Evolutionary conservation across 1,140 invertebrate genomes (phyloP).

Genomic region (Platyura marginata): DNA sequence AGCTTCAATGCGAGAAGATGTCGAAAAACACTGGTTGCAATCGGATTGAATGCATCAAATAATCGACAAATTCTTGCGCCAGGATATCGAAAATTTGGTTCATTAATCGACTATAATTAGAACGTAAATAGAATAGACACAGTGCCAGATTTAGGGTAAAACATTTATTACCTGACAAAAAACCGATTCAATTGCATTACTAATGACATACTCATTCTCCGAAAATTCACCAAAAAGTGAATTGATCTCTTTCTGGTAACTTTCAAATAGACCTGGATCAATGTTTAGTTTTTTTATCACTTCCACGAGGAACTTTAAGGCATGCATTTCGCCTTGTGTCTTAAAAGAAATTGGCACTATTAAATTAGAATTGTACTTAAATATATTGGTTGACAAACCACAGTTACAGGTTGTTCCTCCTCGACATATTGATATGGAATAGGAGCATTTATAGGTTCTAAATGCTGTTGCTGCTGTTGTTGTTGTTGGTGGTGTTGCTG

Average conservation of each 20-base stretch:
- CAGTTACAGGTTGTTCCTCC: slow-evolving; percentile 19
- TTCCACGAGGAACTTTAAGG: slow-evolving; percentile 1
- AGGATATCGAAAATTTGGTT: slow-evolving; percentile 6
- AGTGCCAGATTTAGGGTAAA: background rate
- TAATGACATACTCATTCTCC: slow-evolving; percentile 4
- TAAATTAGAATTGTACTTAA: slow-evolving; percentile 9
- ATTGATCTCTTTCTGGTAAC: background rate
- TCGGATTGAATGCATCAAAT: slow-evolving; percentile 3
- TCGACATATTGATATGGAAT: slow-evolving; percentile 22
- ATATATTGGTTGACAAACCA: slow-evolving; percentile 21
- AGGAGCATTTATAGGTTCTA: slow-evolving; percentile 17
- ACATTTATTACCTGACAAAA: slow-evolving; percentile 3
- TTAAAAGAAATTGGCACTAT: slow-evolving; percentile 1
- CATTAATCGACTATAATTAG: slow-evolving; percentile 4
- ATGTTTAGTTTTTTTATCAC: slow-evolving; percentile 2
- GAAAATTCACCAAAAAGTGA: slow-evolving; percentile 1
- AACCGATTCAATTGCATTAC: slow-evolving; percentile 5
- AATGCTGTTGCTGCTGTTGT: slow-evolving; percentile 6
- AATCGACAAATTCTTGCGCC: slow-evolving; percentile 5
- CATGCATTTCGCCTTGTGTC: slow-evolving; percentile 3
- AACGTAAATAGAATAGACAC: background rate
- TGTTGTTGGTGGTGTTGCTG: slow-evolving; percentile 2
- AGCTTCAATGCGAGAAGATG: slow-evolving; percentile 3
- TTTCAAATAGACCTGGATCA: slow-evolving; percentile 5
- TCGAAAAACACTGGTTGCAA: slow-evolving; percentile 2